Evolutionary conservation across 2,113 vertebrate species (phyloP).

Genomic region (Bombycilla garrulus): DNA sequence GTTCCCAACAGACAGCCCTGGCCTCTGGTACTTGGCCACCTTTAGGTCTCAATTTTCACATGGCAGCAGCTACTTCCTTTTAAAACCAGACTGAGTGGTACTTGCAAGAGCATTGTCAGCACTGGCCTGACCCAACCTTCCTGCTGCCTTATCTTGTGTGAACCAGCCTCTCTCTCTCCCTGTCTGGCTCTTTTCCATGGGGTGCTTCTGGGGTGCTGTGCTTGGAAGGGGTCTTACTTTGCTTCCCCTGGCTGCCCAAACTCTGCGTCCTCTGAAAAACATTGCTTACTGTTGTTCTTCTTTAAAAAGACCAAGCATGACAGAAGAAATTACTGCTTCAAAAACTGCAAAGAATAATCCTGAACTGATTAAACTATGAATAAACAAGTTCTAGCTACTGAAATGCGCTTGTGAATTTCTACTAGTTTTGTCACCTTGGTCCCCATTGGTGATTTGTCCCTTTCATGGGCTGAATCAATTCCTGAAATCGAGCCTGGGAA

Average conservation of each 20-base stretch:
- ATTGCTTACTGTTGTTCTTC: background rate
- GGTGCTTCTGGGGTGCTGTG: background rate
- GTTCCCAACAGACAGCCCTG: background rate
- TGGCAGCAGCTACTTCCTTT: slow-evolving; percentile 9
- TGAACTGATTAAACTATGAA: background rate
- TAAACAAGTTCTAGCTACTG: background rate
- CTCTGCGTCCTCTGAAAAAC: background rate
- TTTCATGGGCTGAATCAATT: background rate
- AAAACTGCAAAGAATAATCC: background rate
- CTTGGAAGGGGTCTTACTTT: background rate
- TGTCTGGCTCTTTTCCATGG: background rate
- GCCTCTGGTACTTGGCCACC: background rate
- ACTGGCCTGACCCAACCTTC: background rate
- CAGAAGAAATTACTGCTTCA: background rate
- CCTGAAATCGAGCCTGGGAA: background rate
- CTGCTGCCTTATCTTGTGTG: background rate
- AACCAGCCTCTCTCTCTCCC: background rate
- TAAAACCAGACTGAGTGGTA: background rate
- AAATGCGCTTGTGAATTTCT: background rate
- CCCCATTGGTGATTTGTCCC: background rate
- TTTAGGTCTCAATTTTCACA: background rate
- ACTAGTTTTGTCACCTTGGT: background rate
- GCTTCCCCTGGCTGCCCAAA: background rate
- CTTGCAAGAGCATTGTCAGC: background rate
- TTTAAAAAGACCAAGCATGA: background rate